Evolutionary conservation across 2,797 vertebrate genomes (phyloP), one percentile per base, ranked within the genome.

Genomic region (Pantherophis alleghaniensis): DNA sequence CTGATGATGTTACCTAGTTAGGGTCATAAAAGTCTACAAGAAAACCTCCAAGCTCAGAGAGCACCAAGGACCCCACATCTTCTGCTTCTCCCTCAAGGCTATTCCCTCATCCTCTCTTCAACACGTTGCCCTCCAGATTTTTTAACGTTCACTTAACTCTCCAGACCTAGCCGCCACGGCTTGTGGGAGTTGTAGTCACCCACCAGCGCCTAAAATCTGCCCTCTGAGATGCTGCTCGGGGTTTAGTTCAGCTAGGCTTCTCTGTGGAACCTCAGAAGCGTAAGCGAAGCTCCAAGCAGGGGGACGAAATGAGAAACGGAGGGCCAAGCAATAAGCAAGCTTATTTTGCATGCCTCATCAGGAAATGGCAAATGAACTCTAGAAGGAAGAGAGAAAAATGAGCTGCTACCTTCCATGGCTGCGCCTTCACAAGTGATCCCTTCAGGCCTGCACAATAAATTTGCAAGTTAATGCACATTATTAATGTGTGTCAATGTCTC

Each of bases 391-490:
- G 37, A 74, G 28, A n/a, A 42, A 51, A 83, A 37, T 1, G 28
- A 61, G 56, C n/a, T 57, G 61, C 86, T 92, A 47, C 86, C 86
- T 56, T 22, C 32, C 13, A 26, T 56, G 61, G 86, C 22, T 92
- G 4, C 26, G 28, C 88, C 66, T 26, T 26, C 26, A 51, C 37
- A 32, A 16, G 60, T 28, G 53, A 63, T n/a, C n/a, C 88, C 66
- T 53, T 51, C 59, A 55, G 74, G 88, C 92, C 83, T 56, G 9
- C 88, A 37, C 88, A 42, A 90, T 86, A 90, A 90, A 90, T 86
- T 86, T 13, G 56, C 92, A 56, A 86, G 47, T 90, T 90, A 86
- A 92, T 63, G 88, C 74, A 63, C 37, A 57, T 51, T 87, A 92
- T 95, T 93, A 60, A 61, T 26, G 24, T 2, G 7, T 0, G 32